These are phyloP conservation scores for Ophonus ardosiacus DNA, from an alignment of 2,888 invertebrate species.

Conservation along the genomic window DNA sequence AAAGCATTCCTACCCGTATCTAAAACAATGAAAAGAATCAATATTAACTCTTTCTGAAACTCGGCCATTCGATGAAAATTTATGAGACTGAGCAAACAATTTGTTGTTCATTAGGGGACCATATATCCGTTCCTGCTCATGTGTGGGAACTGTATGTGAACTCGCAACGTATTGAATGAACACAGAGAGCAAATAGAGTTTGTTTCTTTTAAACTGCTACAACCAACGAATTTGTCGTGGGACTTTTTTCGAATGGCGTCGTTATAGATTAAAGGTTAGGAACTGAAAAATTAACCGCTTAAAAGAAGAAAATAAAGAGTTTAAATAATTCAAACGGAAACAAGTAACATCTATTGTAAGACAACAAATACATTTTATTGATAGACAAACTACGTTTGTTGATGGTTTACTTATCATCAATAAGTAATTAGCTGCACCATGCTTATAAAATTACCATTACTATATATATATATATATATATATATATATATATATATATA, in stretches of 20 bases:
- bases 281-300: slow-evolving; percentile 4
- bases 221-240: slow-evolving; percentile 20
- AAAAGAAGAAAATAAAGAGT: background rate
- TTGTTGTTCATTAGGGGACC: slow-evolving; percentile 60
- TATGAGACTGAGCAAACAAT: slow-evolving; percentile 48
- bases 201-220: slow-evolving; percentile 10
- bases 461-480: too few species aligned
- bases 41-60: background rate
- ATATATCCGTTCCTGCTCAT: slow-evolving; percentile 41
- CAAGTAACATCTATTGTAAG: too few species aligned
- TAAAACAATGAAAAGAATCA: background rate
- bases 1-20: background rate
- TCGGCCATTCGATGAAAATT: slow-evolving; percentile 54
- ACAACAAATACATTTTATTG: too few species aligned
- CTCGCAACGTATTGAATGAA: background rate
- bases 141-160: slow-evolving; percentile 12
- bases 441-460: too few species aligned
- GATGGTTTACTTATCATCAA: too few species aligned
- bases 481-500: too few species aligned
- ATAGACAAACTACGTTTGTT: too few species aligned
- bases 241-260: background rate
- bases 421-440: too few species aligned
- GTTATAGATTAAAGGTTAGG: slow-evolving; percentile 29
- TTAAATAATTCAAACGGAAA: background rate
- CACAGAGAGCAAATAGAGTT: background rate